Conservation (phyloP, 2,797 vertebrate species). For the Apogon talboti region DNA sequence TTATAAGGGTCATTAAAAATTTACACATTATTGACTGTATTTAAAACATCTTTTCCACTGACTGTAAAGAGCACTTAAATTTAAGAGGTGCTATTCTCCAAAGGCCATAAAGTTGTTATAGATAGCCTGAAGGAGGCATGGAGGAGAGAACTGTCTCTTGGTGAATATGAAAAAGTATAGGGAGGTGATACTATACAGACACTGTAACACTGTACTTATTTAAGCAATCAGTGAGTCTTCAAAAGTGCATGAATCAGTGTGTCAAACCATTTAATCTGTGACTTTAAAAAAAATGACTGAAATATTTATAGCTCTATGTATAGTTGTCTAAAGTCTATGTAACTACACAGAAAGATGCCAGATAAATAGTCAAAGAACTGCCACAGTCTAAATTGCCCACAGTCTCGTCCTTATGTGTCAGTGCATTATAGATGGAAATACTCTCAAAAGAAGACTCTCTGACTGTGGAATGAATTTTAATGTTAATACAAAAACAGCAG, state of each 20-base stretch:
- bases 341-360: slow-evolving; percentile 56
- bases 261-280: slow-evolving; percentile 66
- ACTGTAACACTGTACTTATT: slow-evolving; percentile 49
- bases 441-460: slow-evolving; percentile 73
- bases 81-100: slow-evolving; percentile 82
- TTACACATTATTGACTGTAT: slow-evolving; percentile 84
- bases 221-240: slow-evolving; percentile 48
- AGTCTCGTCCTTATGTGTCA: slow-evolving; percentile 71
- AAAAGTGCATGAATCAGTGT: slow-evolving; percentile 64
- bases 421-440: slow-evolving; percentile 75
- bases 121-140: slow-evolving; percentile 73
- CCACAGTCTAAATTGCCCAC: slow-evolving; percentile 63
- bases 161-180: slow-evolving; percentile 73
- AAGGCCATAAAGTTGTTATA: slow-evolving; percentile 82
- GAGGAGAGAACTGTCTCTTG: slow-evolving; percentile 59
- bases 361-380: slow-evolving; percentile 67
- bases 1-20: slow-evolving; percentile 84
- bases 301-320: slow-evolving; percentile 56
- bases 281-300: slow-evolving; percentile 53
- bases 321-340: slow-evolving; percentile 61
- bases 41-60: slow-evolving; percentile 84
- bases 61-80: slow-evolving; percentile 84
- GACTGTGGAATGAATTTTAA: slow-evolving; percentile 81
- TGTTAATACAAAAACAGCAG: slow-evolving; percentile 82
- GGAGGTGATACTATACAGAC: slow-evolving; percentile 55